Percentiles rank a stretch among this genome's conserved stretches.
phyloP scores from a whole-genome alignment of 37 sponge, comb jelly and placozoan genomes.

The Tethya wilhelma region DNA sequence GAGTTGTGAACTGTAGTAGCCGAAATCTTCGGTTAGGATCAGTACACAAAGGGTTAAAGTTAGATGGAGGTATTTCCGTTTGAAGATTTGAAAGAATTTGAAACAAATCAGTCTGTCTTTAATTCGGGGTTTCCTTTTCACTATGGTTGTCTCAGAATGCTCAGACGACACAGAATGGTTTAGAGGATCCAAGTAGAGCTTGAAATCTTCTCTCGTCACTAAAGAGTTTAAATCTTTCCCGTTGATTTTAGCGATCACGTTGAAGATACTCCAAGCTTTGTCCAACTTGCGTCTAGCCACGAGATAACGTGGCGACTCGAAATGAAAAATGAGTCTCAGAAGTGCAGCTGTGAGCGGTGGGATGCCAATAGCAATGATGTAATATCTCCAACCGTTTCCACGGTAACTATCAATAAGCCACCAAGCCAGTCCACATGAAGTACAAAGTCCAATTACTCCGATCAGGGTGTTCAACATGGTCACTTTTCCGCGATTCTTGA shows the following conservation, averaged over 20 bases:
- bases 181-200: not conserved
- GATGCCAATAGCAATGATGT: conserved; percentile 6
- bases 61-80: conserved; percentile 18
- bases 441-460: conserved; percentile 28
- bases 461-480: not conserved
- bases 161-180: too few relatives aligned
- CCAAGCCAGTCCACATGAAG: conserved; percentile 46
- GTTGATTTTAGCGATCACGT: conserved; percentile 10
- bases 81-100: conserved; percentile 21
- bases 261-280: conserved; percentile 11
- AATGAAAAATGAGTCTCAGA: conserved; percentile 25
- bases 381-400: conserved; percentile 44
- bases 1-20: conserved; percentile 23
- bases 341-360: conserved; percentile 12
- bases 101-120: not conserved
- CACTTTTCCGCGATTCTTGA: conserved; percentile 31
- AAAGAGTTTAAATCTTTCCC: conserved; percentile 11
- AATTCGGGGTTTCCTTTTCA: not conserved
- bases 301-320: conserved; percentile 48
- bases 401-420: conserved; percentile 43
- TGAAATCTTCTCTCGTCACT: not conserved
- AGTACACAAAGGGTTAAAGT: conserved; percentile 37
- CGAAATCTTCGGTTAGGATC: not conserved
- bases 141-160: too few relatives aligned
- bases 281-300: conserved; percentile 1